Conservation (phyloP, 2,113 vertebrate species). For the Ammodytes marinus region DNA sequence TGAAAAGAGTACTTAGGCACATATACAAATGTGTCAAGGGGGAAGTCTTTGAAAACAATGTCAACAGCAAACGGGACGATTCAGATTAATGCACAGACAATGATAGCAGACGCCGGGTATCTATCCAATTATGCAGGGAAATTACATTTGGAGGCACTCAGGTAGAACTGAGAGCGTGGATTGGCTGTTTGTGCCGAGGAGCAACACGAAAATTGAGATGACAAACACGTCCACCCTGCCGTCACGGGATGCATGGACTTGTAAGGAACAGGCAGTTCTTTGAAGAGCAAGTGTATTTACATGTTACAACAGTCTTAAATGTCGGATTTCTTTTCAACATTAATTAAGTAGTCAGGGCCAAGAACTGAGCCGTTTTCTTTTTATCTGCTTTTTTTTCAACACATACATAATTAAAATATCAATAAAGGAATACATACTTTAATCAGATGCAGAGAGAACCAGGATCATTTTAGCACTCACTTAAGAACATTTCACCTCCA, state of each 20-base stretch:
- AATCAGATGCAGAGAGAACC: conserved; percentile 30
- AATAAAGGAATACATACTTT: conserved; percentile 5
- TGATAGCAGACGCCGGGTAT: conserved; percentile 72
- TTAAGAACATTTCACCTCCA: conserved; percentile 16
- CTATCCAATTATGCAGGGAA: conserved; percentile 81
- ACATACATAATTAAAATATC: background rate
- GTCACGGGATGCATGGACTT: conserved; percentile 43
- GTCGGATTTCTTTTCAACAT: conserved; percentile 15
- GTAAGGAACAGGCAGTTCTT: conserved; percentile 15
- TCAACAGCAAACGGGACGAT: conserved; percentile 72
- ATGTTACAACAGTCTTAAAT: conserved; percentile 8
- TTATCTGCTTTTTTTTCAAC: background rate
- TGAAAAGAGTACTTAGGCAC: conserved; percentile 61
- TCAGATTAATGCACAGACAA: conserved; percentile 78
- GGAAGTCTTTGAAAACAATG: conserved; percentile 76
- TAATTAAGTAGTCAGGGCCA: conserved; percentile 10
- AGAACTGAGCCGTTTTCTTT: background rate
- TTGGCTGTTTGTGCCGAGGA: conserved; percentile 44
- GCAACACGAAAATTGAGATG: conserved; percentile 67
- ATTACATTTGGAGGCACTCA: conserved; percentile 81
- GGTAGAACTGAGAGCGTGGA: conserved; percentile 74
- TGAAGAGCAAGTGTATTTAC: background rate
- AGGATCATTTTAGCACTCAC: conserved; percentile 3
- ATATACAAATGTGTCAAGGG: conserved; percentile 65
- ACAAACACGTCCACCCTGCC: conserved; percentile 66